Conservation (phyloP, 2,113 vertebrate species). For the Bufo gargarizans region DNA sequence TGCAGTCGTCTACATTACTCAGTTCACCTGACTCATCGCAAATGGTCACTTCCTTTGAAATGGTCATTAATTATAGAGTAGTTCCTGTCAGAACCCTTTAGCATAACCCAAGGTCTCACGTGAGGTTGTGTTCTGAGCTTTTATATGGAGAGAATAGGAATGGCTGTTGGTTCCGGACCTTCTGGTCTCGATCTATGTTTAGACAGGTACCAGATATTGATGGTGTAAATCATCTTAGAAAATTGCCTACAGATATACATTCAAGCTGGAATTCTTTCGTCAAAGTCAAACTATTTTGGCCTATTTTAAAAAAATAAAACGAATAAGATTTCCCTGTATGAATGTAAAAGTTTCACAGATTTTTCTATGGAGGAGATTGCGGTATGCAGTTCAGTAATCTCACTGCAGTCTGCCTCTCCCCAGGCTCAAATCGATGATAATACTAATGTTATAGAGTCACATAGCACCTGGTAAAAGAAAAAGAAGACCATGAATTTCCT, state of each 20-base stretch:
- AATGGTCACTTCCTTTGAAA: conserved; percentile 49
- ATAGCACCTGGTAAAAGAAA: neutral
- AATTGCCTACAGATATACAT: neutral
- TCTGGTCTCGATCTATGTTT: neutral
- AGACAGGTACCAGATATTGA: too few species aligned
- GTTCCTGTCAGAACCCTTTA: conserved; percentile 41
- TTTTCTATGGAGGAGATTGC: neutral
- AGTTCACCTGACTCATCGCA: conserved; percentile 46
- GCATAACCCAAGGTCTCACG: conserved; percentile 7
- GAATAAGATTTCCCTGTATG: neutral
- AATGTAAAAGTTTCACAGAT: neutral
- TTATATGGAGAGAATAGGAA: neutral
- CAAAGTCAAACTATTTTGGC: neutral
- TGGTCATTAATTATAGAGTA: conserved; percentile 45
- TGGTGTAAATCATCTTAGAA: neutral
- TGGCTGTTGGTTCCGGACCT: neutral
- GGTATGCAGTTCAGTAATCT: neutral
- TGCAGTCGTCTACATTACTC: conserved; percentile 32
- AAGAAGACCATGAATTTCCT: neutral
- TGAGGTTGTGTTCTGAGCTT: neutral
- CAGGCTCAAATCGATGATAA: neutral
- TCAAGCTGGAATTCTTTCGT: neutral
- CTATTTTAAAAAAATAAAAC: neutral
- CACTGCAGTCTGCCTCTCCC: neutral
- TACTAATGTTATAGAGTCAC: neutral